Evolutionary conservation across 2,888 invertebrate species (phyloP).

Genomic region (Mantis religiosa): DNA sequence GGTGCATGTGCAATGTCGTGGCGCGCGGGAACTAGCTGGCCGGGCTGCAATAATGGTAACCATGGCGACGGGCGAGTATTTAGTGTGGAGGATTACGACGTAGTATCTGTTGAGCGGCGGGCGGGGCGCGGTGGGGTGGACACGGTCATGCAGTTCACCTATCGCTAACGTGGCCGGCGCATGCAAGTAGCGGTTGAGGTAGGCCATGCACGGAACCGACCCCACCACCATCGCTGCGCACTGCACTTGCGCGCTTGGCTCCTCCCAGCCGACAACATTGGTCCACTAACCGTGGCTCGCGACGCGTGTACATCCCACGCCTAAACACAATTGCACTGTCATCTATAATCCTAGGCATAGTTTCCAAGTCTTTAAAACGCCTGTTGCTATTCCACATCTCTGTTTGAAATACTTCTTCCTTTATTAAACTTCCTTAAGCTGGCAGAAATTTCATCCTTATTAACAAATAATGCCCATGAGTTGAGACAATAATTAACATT

Average conservation of each 20-base stretch:
- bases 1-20: not conserved
- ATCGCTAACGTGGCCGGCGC: not conserved
- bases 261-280: not conserved
- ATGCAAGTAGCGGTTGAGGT: constrained; percentile 1
- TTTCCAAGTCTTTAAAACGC: too few species aligned
- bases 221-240: not conserved
- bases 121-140: not conserved
- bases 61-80: not conserved
- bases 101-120: not conserved
- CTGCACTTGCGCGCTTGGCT: not conserved
- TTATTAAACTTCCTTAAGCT: too few species aligned
- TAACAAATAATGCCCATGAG: too few species aligned
- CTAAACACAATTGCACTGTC: too few species aligned
- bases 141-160: not conserved
- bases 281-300: not conserved
- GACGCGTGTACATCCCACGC: not conserved
- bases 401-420: too few species aligned
- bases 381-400: too few species aligned
- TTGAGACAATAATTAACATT: too few species aligned
- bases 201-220: not conserved
- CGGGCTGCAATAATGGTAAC: not conserved
- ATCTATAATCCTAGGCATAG: too few species aligned
- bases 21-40: not conserved
- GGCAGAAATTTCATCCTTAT: too few species aligned
- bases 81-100: not conserved